These are phyloP conservation scores for Syncerus caffer DNA, from an alignment of 2,797 vertebrate genomes.

Conservation along the genomic window DNA sequence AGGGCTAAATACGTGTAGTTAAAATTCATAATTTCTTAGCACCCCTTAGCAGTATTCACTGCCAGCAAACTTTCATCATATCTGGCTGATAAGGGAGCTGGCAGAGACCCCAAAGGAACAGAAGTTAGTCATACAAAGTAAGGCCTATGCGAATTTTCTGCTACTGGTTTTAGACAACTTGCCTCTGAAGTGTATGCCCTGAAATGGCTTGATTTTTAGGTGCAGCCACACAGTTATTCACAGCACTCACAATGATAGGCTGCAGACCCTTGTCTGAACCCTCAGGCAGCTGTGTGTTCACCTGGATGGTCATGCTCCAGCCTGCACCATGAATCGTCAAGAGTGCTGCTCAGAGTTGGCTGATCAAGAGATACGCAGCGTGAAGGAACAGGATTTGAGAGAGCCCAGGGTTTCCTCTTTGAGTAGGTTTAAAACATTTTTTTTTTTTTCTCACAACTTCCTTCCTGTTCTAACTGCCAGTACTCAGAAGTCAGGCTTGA, in stretches of 20 bases:
- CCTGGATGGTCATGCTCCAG: neutral
- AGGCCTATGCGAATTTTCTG: neutral
- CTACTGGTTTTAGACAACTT: neutral
- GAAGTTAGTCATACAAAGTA: constrained; percentile 5
- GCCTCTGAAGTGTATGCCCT: neutral
- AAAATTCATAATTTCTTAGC: constrained; percentile 35
- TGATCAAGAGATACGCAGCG: constrained; percentile 52
- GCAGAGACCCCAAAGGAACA: neutral
- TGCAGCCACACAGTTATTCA: neutral
- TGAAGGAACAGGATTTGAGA: constrained; percentile 65
- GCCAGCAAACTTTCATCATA: constrained; percentile 43
- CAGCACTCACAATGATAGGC: neutral
- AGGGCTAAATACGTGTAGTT: neutral
- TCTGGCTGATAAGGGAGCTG: constrained; percentile 38
- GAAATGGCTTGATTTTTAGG: constrained; percentile 9
- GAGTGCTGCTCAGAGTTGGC: constrained; percentile 45
- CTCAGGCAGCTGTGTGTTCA: neutral
- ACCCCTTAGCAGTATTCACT: neutral
- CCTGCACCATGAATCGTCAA: constrained; percentile 50
- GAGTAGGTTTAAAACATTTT: constrained; percentile 66
- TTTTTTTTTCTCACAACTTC: constrained; percentile 78
- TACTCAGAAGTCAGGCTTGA: constrained; percentile 74
- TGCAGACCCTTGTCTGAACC: neutral
- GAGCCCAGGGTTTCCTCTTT: constrained; percentile 78
- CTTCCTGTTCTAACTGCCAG: constrained; percentile 86